Conservation (phyloP, 2,113 vertebrate species). For the Meles meles region DNA sequence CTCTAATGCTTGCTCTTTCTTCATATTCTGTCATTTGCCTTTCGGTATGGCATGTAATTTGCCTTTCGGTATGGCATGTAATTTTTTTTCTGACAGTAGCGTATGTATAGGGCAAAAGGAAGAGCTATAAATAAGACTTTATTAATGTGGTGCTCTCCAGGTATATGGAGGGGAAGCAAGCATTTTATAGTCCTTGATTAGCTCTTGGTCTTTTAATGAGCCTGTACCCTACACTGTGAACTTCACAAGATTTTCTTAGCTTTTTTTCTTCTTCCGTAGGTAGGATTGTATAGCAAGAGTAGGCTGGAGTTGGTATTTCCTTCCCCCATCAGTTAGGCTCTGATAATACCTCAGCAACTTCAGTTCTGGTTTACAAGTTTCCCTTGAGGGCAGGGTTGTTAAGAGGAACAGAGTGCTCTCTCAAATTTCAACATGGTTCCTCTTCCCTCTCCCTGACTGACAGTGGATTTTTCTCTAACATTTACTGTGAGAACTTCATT, state of each 20-base stretch:
- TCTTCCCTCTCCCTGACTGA: neutral
- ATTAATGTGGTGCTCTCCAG: neutral
- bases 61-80: neutral
- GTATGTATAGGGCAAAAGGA: neutral
- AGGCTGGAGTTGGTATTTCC: neutral
- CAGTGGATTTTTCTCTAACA: neutral
- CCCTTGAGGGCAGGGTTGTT: neutral
- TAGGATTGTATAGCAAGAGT: neutral
- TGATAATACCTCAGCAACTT: neutral
- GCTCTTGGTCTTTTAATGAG: neutral
- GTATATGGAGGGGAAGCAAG: neutral
- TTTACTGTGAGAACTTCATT: neutral
- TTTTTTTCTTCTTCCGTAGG: neutral
- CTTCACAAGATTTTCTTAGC: neutral
- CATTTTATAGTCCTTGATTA: neutral
- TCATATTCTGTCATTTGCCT: neutral
- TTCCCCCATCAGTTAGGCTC: neutral
- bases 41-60: neutral
- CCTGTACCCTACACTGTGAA: neutral
- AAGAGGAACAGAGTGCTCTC: neutral
- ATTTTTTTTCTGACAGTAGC: neutral
- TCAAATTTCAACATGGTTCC: neutral
- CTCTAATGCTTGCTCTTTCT: neutral
- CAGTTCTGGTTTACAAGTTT: neutral
- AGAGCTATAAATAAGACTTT: neutral